These are phyloP conservation scores for Epizoanthus stellaris DNA, from an alignment of 92 coral and sea anemone genomes.

Conservation along the genomic window DNA sequence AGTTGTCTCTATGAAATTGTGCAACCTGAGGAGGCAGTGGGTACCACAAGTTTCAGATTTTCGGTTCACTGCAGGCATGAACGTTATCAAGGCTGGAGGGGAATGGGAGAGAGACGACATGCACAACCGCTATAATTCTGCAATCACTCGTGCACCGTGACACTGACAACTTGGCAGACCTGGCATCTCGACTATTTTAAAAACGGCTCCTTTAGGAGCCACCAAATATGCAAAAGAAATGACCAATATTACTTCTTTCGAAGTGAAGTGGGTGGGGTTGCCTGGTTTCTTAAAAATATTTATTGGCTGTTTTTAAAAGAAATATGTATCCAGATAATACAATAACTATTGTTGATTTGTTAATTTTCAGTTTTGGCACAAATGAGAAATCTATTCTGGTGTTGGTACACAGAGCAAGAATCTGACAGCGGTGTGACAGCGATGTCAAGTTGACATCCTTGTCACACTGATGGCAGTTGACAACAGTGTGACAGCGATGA, in stretches of 20 bases:
- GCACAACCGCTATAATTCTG: conserved; percentile 55
- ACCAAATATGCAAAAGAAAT: conserved; percentile 52
- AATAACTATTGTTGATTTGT: too few species aligned
- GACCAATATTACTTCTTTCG: neutral
- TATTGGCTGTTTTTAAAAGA: too few species aligned
- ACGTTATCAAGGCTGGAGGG: conserved; percentile 52
- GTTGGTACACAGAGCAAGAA: too few species aligned
- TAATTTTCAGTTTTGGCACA: too few species aligned
- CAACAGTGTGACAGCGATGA: too few species aligned
- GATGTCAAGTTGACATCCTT: too few species aligned
- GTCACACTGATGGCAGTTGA: too few species aligned
- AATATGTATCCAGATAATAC: too few species aligned
- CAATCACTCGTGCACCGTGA: neutral
- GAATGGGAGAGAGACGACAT: conserved; percentile 64
- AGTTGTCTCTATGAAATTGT: conserved; percentile 26
- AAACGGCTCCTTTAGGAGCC: conserved; percentile 89
- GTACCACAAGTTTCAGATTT: conserved; percentile 42
- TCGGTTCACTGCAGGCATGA: conserved; percentile 39
- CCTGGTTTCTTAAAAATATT: too few species aligned
- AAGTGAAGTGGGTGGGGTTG: too few species aligned
- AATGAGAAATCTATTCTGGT: too few species aligned
- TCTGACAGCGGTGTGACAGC: too few species aligned
- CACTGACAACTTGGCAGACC: neutral
- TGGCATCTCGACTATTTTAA: neutral
- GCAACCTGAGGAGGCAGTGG: conserved; percentile 46